A percentile compares a stretch with the other conserved stretches of the same genome.
Conservation (phyloP, 2,113 vertebrate species). For the Lanius collurio region DNA sequence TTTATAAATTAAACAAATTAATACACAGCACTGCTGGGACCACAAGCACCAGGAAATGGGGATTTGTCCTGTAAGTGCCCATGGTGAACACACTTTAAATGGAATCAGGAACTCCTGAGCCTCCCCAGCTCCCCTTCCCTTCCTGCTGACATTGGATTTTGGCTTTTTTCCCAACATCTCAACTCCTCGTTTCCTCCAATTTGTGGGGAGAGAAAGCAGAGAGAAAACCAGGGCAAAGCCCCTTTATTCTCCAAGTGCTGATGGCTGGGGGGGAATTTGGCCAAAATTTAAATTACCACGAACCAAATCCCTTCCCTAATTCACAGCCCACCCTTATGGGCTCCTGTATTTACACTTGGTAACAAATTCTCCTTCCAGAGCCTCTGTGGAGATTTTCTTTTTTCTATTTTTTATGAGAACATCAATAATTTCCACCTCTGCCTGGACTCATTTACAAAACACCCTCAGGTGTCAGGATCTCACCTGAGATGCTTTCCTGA, state of each 20-base stretch:
- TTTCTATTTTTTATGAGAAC: neutral
- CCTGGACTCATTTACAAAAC: neutral
- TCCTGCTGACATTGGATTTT: neutral
- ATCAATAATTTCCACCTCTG: conserved; percentile 33
- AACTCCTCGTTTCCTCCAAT: neutral
- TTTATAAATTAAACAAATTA: neutral
- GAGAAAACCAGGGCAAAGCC: neutral
- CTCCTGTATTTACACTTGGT: neutral
- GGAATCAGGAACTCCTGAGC: neutral
- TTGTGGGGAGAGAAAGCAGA: neutral
- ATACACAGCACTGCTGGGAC: neutral
- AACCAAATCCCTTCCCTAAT: neutral
- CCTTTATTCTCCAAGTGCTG: neutral
- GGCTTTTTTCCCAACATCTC: neutral
- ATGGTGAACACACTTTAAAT: no score
- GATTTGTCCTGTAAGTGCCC: neutral
- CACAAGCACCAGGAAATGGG: neutral
- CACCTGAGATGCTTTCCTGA: conserved; percentile 35
- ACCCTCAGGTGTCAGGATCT: neutral
- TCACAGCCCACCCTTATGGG: neutral
- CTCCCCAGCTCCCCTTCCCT: neutral
- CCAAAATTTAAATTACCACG: neutral
- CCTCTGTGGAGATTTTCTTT: neutral
- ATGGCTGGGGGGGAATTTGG: neutral
- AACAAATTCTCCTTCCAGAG: neutral